phyloP scores from a whole-genome alignment of 1,140 invertebrate genomes.

The Notospermus geniculatus region DNA sequence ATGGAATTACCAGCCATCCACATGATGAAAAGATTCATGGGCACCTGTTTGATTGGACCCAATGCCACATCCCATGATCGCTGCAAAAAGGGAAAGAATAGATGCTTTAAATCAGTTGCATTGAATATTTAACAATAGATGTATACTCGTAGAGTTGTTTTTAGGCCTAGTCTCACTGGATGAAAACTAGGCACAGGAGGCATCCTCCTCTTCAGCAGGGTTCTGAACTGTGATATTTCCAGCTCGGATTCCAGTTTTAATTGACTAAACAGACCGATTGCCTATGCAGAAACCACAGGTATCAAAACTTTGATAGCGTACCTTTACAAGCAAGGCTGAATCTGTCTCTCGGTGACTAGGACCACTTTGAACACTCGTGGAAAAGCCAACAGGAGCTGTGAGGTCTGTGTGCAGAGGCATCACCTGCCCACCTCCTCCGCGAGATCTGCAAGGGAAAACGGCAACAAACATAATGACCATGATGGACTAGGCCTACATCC shows the following conservation, averaged over 20 bases:
- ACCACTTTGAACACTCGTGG: background rate
- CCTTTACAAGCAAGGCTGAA: conserved; percentile 80
- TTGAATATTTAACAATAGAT: background rate
- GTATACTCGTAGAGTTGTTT: no score
- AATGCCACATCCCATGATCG: conserved; percentile 97
- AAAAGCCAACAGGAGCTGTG: conserved; percentile 13
- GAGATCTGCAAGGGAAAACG: no score
- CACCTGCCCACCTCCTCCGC: no score
- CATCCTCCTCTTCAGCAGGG: background rate
- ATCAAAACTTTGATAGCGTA: conserved; percentile 8
- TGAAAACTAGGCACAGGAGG: background rate
- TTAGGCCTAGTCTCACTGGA: no score
- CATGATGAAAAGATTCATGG: conserved; percentile 99
- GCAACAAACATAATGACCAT: no score
- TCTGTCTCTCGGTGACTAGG: conserved; percentile 65
- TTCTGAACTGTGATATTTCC: background rate
- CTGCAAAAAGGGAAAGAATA: conserved; percentile 32
- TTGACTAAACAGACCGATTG: background rate
- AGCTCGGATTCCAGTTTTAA: background rate
- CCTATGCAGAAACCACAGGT: conserved; percentile 18
- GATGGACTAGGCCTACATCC: no score
- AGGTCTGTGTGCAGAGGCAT: conserved; percentile 3
- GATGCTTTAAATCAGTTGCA: background rate
- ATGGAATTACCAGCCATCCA: conserved; percentile 99
- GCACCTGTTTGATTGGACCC: conserved; percentile 87